Evolutionary conservation across 2,888 invertebrate species (phyloP).

Genomic region (Pheosia gnoma): DNA sequence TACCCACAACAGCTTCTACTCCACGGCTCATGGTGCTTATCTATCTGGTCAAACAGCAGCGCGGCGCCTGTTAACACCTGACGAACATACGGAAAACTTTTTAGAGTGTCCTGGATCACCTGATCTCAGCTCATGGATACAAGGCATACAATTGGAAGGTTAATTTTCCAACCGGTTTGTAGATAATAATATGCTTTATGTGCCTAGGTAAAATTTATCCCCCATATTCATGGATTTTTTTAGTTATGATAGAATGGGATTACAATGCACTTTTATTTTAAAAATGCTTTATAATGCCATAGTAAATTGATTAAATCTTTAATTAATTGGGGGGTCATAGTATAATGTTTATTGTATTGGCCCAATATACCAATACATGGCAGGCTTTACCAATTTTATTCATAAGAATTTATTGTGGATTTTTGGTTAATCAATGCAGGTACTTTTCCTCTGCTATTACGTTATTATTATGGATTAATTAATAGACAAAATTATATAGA

Average conservation of each 20-base stretch:
- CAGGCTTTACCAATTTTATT: conserved; percentile 37
- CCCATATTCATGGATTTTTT: no score
- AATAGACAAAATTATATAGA: not conserved
- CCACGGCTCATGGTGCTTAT: conserved; percentile 97
- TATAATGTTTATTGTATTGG: conserved; percentile 34
- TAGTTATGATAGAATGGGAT: no score
- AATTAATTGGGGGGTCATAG: not conserved
- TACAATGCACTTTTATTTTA: no score
- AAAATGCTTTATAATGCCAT: no score
- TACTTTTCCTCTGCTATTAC: conserved; percentile 25
- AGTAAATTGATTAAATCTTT: no score
- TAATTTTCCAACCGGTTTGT: conserved; percentile 43
- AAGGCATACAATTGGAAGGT: conserved; percentile 90
- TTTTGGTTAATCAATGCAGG: conserved; percentile 43
- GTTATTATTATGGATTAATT: conserved; percentile 1
- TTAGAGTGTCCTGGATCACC: conserved; percentile 90
- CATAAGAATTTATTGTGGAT: conserved; percentile 39
- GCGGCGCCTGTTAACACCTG: conserved; percentile 86
- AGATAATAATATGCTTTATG: conserved; percentile 21
- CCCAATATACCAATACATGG: conserved; percentile 29
- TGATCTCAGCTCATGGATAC: conserved; percentile 94
- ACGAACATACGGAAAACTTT: conserved; percentile 86
- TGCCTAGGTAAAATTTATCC: conserved; percentile 31
- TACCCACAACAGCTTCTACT: conserved; percentile 96
- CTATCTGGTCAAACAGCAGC: conserved; percentile 93